A percentile compares a stretch with the other conserved stretches of the same genome.
Conservation (phyloP, 2,113 vertebrate species). For the Amia ocellicauda region DNA sequence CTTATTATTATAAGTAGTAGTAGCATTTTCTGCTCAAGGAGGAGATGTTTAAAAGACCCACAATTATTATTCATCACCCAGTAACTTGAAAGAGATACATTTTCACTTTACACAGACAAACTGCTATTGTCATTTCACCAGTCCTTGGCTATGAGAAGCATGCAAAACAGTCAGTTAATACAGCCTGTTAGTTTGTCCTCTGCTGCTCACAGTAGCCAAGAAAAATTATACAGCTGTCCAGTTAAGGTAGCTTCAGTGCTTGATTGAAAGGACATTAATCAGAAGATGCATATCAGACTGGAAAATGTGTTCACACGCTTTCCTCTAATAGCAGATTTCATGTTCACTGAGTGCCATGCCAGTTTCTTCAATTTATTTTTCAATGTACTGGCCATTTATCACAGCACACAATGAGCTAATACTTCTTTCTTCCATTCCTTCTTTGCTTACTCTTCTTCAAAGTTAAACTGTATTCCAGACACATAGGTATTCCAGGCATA, state of each 20-base stretch:
- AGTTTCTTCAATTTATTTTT: slow-evolving; percentile 87
- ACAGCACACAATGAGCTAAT: slow-evolving; percentile 70
- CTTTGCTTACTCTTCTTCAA: slow-evolving; percentile 26
- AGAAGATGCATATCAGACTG: slow-evolving; percentile 89
- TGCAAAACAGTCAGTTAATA: slow-evolving; percentile 59
- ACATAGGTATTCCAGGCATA: not conserved
- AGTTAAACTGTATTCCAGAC: slow-evolving; percentile 49
- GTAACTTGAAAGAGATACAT: not conserved
- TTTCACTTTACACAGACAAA: not conserved
- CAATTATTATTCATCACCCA: not conserved
- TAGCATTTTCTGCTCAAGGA: too few relatives aligned
- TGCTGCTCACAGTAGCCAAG: slow-evolving; percentile 67
- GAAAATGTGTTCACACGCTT: slow-evolving; percentile 85
- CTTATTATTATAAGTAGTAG: too few relatives aligned
- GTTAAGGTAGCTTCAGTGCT: slow-evolving; percentile 75
- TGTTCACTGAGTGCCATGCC: slow-evolving; percentile 81
- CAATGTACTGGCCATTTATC: slow-evolving; percentile 82
- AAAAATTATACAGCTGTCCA: slow-evolving; percentile 72
- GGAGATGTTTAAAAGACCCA: too few relatives aligned
- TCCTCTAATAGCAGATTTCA: slow-evolving; percentile 86
- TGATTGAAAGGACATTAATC: slow-evolving; percentile 91
- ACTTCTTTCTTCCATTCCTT: slow-evolving; percentile 13
- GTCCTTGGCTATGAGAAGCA: slow-evolving; percentile 45
- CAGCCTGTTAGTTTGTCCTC: slow-evolving; percentile 53
- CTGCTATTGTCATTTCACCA: not conserved